phyloP scores from a whole-genome alignment of 1,140 invertebrate genomes.

The Chironomus tepperi region DNA sequence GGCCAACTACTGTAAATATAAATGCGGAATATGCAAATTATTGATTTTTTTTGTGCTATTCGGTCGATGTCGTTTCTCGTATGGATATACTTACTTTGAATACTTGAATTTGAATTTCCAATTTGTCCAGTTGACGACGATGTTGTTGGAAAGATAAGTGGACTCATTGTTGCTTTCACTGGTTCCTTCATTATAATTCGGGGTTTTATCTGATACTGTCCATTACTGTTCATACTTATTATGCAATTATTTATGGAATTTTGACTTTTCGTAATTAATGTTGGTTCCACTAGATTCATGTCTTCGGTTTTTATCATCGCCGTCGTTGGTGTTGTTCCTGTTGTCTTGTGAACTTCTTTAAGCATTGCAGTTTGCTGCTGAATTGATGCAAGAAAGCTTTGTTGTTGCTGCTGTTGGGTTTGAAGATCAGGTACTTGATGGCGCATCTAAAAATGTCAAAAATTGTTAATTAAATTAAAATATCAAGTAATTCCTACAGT shows the following conservation, averaged over 20 bases:
- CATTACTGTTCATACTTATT: conserved; percentile 17
- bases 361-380: background rate
- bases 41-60: background rate
- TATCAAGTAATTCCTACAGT: background rate
- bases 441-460: conserved; percentile 48
- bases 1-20: background rate
- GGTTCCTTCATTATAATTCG: conserved; percentile 6
- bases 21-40: background rate
- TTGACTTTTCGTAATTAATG: background rate
- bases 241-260: conserved; percentile 22
- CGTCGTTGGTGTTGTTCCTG: background rate
- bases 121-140: background rate
- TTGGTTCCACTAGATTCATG: background rate
- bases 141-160: conserved; percentile 6
- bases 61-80: background rate
- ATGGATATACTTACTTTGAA: background rate
- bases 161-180: conserved; percentile 3
- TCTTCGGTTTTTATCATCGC: background rate
- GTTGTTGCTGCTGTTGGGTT: conserved; percentile 9
- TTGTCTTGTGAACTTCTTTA: background rate
- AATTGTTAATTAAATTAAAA: conserved; percentile 18
- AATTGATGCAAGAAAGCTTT: conserved; percentile 3
- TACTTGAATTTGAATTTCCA: background rate
- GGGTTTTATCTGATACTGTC: conserved; percentile 2
- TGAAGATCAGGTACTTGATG: conserved; percentile 52